phyloP scores from a whole-genome alignment of 2,888 invertebrate species.

The Gymnocheta viridis region DNA sequence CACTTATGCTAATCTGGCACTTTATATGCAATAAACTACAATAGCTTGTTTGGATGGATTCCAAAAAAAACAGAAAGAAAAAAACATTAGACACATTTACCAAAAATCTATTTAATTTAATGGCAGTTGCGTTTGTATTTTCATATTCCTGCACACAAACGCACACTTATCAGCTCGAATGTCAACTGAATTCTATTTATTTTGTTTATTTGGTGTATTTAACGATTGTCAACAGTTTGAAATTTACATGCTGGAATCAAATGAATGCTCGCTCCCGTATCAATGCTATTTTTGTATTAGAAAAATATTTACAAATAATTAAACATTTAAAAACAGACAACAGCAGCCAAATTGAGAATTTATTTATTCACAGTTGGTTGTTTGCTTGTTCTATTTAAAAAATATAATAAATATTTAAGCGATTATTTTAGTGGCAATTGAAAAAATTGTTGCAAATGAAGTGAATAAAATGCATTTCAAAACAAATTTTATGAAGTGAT shows the following conservation, averaged over 20 bases:
- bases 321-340: constrained; percentile 30
- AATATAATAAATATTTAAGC: neutral
- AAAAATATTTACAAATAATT: constrained; percentile 53
- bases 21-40: neutral
- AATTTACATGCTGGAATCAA: constrained; percentile 40
- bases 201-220: constrained; percentile 35
- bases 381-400: neutral
- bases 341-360: constrained; percentile 29
- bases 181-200: constrained; percentile 29
- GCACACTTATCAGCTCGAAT: neutral
- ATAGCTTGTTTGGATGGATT: neutral
- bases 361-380: constrained; percentile 26
- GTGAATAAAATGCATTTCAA: neutral
- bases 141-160: neutral
- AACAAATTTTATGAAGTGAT: neutral
- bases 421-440: neutral
- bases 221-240: constrained; percentile 30
- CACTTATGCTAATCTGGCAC: neutral
- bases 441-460: neutral
- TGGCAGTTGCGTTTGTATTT: neutral
- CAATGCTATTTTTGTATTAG: neutral
- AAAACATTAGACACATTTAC: neutral
- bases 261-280: neutral
- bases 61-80: too few species aligned
- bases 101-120: constrained; percentile 12